Conservation (phyloP, 1,140 invertebrate genomes). For the Sogatella furcifera region DNA sequence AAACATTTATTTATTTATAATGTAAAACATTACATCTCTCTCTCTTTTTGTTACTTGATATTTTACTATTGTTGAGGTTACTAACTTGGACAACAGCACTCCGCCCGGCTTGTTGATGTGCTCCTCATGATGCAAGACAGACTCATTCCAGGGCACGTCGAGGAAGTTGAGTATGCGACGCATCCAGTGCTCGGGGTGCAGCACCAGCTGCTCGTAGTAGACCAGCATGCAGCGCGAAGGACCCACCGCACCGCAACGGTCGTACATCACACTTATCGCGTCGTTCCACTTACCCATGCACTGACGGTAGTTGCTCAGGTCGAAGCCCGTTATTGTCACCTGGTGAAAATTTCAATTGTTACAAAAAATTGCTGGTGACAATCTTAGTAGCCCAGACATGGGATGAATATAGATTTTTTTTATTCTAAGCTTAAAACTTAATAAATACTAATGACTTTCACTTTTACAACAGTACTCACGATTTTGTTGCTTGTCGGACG, state of each 20-base stretch:
- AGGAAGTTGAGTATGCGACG: conserved; percentile 82
- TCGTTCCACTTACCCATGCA: conserved; percentile 94
- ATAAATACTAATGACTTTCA: no score
- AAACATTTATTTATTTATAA: no score
- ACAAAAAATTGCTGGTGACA: no score
- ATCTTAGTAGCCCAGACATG: no score
- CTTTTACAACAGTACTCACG: no score
- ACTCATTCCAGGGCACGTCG: conserved; percentile 88
- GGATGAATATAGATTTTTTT: not conserved
- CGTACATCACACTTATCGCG: conserved; percentile 88
- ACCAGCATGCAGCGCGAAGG: conserved; percentile 73
- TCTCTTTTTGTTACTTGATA: no score
- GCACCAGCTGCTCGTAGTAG: conserved; percentile 91
- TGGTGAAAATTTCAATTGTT: conserved; percentile 27
- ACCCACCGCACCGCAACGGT: conserved; percentile 84
- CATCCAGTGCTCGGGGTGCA: conserved; percentile 87
- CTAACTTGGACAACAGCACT: conserved; percentile 85
- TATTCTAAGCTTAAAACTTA: no score
- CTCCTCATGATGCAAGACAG: conserved; percentile 93
- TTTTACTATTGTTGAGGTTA: conserved; percentile 14
- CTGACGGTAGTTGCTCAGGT: conserved; percentile 84
- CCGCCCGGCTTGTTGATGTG: conserved; percentile 93
- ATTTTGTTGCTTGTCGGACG: no score
- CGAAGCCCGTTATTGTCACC: conserved; percentile 97
- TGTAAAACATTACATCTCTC: no score